Evolutionary conservation across 2,797 vertebrate genomes (phyloP), one percentile per base, ranked within the genome.

Genomic region (Myotis myotis): DNA sequence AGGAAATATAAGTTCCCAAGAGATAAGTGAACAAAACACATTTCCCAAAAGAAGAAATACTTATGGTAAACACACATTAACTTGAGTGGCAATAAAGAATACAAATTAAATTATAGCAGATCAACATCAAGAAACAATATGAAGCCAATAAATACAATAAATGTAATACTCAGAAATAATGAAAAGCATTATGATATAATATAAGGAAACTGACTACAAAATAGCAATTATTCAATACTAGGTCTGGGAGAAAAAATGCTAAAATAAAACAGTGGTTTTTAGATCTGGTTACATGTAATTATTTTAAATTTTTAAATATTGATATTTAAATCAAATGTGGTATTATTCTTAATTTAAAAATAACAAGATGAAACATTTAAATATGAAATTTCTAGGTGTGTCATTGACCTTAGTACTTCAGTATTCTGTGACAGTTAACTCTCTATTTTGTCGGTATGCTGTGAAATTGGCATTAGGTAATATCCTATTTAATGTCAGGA

Each of bases 21-120:
- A 89, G 30, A 60, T n/a, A 74, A 82, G 8, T 76, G 4, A 13
- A 60, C 13, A 36, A 57, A 95, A 23, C 51, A 1, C 11, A 64
- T 89, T 89, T 95, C 71, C 92, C 80, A 22, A 89, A 94, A 95
- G 47, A 76, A 91, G n/a, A 72, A 79, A 78, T 51, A 82, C 15
- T 95, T 92, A 89, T 9, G 30, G 55, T 79, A 95, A 89, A 62
- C 10, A 68, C 44, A 72, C 20, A 86, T 71, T 93, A 78, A 72
- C 49, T 49, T 85, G 38, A 62, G 11, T 33, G 71, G 8, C 22
- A 86, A 33, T 82, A 64, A 85, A 74, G 71, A 86, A 49, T 66
- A 64, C 6, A 92, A 66, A 89, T 82, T 82, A 85, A 94, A 60
- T 92, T 78, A 87, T 60, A 17, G 16, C 38, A 78, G 10, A 82